These are phyloP conservation scores for Rafetus swinhoei DNA, from an alignment of 2,113 vertebrate genomes.

Conservation along the genomic window DNA sequence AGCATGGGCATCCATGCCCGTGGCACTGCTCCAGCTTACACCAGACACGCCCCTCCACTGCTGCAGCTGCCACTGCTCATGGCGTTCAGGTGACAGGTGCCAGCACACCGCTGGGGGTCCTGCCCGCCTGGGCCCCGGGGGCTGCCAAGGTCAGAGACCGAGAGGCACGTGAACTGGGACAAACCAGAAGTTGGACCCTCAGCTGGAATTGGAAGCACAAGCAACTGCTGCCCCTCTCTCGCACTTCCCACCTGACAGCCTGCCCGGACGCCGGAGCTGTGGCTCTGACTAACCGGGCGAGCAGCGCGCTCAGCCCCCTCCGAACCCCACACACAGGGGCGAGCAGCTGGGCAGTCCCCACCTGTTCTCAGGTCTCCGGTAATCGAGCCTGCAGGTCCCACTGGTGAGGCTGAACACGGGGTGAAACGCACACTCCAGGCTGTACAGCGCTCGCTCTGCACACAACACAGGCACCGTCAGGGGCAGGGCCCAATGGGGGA, in stretches of 20 bases:
- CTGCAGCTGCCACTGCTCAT: neutral
- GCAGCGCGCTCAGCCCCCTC: neutral
- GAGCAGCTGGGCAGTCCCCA: constrained; percentile 2
- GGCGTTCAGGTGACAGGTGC: neutral
- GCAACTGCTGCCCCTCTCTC: neutral
- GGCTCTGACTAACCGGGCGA: neutral
- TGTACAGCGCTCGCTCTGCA: constrained; percentile 92
- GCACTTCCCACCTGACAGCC: too few relatives aligned
- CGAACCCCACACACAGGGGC: fast-evolving
- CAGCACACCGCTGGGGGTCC: too few relatives aligned
- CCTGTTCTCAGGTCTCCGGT: constrained; percentile 94
- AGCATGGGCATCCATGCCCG: neutral
- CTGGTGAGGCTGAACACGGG: constrained; percentile 95
- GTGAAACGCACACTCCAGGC: constrained; percentile 95
- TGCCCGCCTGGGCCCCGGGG: neutral
- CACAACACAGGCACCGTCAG: neutral
- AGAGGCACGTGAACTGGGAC: neutral
- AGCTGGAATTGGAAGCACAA: neutral
- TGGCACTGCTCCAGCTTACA: neutral
- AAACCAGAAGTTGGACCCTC: neutral
- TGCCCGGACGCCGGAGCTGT: neutral
- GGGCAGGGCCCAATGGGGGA: neutral
- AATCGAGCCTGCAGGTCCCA: constrained; percentile 90
- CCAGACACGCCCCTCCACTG: neutral
- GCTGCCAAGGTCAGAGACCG: neutral